Percentiles rank a stretch among this genome's conserved stretches.
phyloP scores from a whole-genome alignment of 2,113 vertebrate species.

The Aegotheles bennettii region DNA sequence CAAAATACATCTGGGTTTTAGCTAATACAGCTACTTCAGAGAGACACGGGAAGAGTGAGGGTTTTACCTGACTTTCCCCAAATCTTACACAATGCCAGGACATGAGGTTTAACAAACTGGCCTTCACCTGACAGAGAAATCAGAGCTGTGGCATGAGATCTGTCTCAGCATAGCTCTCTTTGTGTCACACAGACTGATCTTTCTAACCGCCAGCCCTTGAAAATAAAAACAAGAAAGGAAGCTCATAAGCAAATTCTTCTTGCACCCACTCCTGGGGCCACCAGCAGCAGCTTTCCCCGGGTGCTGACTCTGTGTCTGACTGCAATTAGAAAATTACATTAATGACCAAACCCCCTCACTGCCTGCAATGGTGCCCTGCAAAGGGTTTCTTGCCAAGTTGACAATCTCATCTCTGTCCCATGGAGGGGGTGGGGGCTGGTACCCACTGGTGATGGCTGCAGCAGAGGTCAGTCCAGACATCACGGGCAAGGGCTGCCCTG shows the following conservation, averaged over 20 bases:
- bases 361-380: not conserved
- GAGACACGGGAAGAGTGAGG: not conserved
- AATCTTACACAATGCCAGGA: not conserved
- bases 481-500: not conserved
- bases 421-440: not conserved
- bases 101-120: not conserved
- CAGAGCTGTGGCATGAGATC: not conserved
- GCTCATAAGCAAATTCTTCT: not conserved
- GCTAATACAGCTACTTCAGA: not conserved
- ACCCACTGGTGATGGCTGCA: not conserved
- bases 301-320: not conserved
- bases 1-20: not conserved
- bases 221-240: not conserved
- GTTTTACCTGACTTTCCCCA: not conserved
- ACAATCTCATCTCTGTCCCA: rapidly evolving
- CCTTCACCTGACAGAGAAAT: not conserved
- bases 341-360: not conserved
- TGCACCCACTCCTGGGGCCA: not conserved
- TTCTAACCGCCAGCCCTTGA: not conserved
- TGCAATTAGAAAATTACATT: not conserved
- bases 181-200: not conserved
- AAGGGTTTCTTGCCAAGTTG: not conserved
- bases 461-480: not conserved
- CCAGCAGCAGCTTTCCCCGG: not conserved
- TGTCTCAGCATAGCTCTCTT: not conserved